A percentile compares a stretch with the other conserved stretches of the same genome.
Conservation (phyloP, 1,140 invertebrate genomes). For the Platorchestia sp. region DNA sequence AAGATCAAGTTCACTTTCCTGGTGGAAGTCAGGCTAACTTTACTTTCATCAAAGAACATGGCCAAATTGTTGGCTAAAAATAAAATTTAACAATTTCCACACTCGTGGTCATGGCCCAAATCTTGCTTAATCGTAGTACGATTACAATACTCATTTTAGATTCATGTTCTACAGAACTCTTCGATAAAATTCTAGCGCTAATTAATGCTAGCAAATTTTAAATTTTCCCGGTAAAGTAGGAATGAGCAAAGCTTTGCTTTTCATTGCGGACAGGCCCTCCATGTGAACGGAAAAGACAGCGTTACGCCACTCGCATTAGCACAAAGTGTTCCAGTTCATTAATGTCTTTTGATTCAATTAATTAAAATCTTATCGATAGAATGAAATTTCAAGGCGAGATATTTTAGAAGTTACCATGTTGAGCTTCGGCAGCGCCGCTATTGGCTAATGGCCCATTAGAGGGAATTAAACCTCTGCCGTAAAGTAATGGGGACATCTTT, state of each 20-base stretch:
- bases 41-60: neutral
- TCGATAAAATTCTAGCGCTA: neutral
- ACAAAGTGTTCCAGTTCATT: neutral
- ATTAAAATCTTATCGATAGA: slow-evolving; percentile 3
- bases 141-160: too few relatives aligned
- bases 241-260: neutral
- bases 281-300: neutral
- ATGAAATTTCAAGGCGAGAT: neutral
- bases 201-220: neutral
- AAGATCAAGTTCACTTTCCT: neutral
- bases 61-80: neutral
- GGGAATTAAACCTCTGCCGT: neutral
- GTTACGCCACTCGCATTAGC: neutral
- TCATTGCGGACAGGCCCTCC: neutral
- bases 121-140: too few relatives aligned
- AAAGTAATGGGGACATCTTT: neutral
- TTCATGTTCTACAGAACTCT: neutral
- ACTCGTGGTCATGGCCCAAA: too few relatives aligned
- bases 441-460: neutral
- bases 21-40: neutral
- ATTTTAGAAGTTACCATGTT: neutral
- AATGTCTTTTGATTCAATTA: neutral
- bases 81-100: too few relatives aligned
- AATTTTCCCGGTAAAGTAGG: neutral
- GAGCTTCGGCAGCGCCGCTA: neutral